Conservation (phyloP, 23 tunicate species). For the Styela clava region DNA sequence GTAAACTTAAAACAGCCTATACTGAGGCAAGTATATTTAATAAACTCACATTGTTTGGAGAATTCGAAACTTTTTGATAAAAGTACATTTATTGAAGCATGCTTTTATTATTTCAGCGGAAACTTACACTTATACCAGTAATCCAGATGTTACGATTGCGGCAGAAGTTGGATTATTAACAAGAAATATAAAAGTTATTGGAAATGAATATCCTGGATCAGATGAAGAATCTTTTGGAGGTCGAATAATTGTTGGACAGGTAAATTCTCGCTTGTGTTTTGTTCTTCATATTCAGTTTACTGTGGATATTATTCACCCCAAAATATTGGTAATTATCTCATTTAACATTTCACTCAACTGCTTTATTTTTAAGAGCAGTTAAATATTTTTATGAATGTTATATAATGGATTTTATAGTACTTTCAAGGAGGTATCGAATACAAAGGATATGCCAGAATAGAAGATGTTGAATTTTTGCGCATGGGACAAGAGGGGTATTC, state of each 20-base stretch:
- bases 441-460: conserved; percentile 66
- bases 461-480: conserved; percentile 73
- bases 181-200: conserved; percentile 73
- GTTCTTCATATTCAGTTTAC: too few species aligned
- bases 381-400: too few species aligned
- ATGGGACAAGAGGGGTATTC: conserved; percentile 97
- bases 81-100: too few species aligned
- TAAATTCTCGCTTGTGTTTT: neutral
- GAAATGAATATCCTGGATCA: conserved; percentile 36
- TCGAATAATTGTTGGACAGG: conserved; percentile 60
- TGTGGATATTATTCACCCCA: neutral
- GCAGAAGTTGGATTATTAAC: conserved; percentile 96
- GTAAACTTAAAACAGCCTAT: too few species aligned
- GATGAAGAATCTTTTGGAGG: conserved; percentile 76
- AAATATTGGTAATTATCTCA: neutral
- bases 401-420: neutral
- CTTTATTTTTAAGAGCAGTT: too few species aligned
- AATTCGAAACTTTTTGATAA: too few species aligned
- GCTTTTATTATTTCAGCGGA: too few species aligned
- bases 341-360: too few species aligned
- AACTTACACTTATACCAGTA: neutral
- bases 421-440: neutral
- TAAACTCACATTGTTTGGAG: too few species aligned
- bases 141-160: neutral
- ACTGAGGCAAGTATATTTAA: too few species aligned